Evolutionary conservation across 1,140 invertebrate species (phyloP), one percentile per base, ranked within the genome.

Genomic region (Dolichoris vasculosae): DNA sequence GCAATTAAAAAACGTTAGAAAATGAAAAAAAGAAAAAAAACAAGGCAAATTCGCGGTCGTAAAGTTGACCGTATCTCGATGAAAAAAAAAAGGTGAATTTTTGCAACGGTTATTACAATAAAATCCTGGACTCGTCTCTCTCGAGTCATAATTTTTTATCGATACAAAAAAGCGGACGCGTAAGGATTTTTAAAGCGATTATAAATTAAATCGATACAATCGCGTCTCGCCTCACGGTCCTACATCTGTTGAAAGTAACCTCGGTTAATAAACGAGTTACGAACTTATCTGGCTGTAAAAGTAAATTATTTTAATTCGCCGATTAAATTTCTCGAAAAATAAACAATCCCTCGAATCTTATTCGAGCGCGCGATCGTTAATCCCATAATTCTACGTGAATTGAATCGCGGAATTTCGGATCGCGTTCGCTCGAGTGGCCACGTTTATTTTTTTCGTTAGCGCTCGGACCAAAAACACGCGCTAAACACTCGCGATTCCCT

Each of bases 111-210:
- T 51, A 51, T 59, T 26, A 26, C 23, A 59, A 26, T 26, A 26
- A 55, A 17, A 26, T 51, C 7, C 15, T 51, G 2, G 48, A 51
- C 20, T 51, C 48, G 48, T 7, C 15, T 17, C 15, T 51, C n/a
- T 51, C 48, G 8, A 11, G n/a, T 17, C 20, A 26, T 26, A 26
- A 59, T 26, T 59, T 59, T 59, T 59, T 59, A 59, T 4, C 20
- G 51, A 55, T 17, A 55, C 2, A 55, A 59, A 64, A 64, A 71
- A 71, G 3, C 7, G 69, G 7, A 40, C 40, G 7, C 35, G 69
- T 40, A 71, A 71, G 35, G 35, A 30, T 71, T 71, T 64, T 40
- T 40, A 40, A 71, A 64, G 63, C n/a, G 63, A 64, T 64, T 30
- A 15, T 64, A 32, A 71, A 71, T 71, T 71, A 71, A 17, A 20